phyloP scores from a whole-genome alignment of 2,888 invertebrate species.

The Lissocephala sabroskyi region DNA sequence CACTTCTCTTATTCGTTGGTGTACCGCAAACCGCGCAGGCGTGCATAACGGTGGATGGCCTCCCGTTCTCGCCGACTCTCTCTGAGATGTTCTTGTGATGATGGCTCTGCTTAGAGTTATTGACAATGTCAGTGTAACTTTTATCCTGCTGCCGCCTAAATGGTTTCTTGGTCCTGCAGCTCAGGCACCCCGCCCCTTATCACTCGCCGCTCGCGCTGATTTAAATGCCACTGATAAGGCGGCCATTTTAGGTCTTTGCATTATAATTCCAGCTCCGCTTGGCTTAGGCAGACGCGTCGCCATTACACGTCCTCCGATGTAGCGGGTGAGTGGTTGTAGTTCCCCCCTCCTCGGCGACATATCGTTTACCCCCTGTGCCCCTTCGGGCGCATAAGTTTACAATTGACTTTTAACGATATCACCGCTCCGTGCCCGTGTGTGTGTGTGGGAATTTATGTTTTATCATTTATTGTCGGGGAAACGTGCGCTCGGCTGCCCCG shows the following conservation, averaged over 20 bases:
- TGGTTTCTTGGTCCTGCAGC: conserved; percentile 51
- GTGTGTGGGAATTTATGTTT: conserved; percentile 57
- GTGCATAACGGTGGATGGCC: conserved; percentile 1
- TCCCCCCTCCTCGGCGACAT: not conserved
- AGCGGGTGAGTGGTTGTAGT: conserved; percentile 33
- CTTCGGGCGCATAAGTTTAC: conserved; percentile 53
- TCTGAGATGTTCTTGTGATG: not conserved
- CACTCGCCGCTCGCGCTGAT: no score
- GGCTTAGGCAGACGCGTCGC: conserved; percentile 39
- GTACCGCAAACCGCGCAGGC: conserved; percentile 36
- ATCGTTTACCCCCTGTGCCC: not conserved
- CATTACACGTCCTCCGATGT: conserved; percentile 31
- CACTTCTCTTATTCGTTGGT: conserved; percentile 35
- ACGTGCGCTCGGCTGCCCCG: conserved; percentile 46
- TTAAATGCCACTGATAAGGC: conserved; percentile 62
- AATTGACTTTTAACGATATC: conserved; percentile 63
- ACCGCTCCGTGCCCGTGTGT: conserved; percentile 12
- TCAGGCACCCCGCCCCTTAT: no score
- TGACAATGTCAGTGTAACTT: conserved; percentile 57
- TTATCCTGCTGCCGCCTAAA: conserved; percentile 59
- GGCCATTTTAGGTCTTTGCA: conserved; percentile 41
- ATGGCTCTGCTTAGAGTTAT: conserved; percentile 14
- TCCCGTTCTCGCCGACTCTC: conserved; percentile 2
- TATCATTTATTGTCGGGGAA: conserved; percentile 64
- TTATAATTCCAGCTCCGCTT: conserved; percentile 50